phyloP scores from a whole-genome alignment of 2,113 vertebrate species.

The Psophia crepitans region DNA sequence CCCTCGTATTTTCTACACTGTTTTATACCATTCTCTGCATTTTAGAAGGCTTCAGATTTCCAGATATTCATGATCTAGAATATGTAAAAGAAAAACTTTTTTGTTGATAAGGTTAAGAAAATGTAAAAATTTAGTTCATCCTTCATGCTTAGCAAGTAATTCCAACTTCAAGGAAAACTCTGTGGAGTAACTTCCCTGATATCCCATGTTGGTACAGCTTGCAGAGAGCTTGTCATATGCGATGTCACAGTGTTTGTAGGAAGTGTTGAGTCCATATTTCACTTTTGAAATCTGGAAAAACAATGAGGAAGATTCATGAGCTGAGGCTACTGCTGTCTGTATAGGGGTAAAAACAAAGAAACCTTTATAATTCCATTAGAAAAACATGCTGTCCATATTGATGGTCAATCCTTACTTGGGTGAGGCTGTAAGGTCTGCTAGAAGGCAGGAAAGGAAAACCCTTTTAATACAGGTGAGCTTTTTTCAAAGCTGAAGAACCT shows the following conservation, averaged over 20 bases:
- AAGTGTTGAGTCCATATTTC: background rate
- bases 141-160: background rate
- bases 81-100: background rate
- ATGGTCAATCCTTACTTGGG: background rate
- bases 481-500: background rate
- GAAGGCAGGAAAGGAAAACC: background rate
- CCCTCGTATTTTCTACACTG: background rate
- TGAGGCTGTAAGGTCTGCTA: background rate
- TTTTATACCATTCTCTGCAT: background rate
- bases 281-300: background rate
- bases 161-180: background rate
- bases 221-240: background rate
- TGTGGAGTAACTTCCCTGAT: background rate
- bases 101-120: background rate
- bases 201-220: background rate
- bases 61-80: background rate
- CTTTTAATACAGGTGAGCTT: background rate
- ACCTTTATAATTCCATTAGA: background rate
- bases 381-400: background rate
- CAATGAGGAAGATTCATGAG: background rate
- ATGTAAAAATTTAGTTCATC: background rate
- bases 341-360: background rate
- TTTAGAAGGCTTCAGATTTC: background rate
- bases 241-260: background rate
- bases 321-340: background rate